Base-by-base conservation (phyloP, 2,113 vertebrate genomes). In the Tautogolabrus adspersus region DNA sequence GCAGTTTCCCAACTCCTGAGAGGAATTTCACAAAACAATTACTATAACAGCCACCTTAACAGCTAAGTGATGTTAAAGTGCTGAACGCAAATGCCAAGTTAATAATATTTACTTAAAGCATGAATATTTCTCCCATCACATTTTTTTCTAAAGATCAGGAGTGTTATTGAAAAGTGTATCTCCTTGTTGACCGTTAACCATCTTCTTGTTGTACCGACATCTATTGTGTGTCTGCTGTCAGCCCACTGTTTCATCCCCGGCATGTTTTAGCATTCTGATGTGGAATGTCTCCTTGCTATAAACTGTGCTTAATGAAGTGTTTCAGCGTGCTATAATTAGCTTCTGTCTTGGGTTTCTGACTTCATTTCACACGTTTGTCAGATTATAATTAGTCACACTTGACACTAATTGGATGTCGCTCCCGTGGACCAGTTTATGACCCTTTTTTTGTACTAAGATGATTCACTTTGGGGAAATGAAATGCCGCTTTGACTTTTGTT, bases 371-470 rank as follows among this genome's bases (percentile, higher is more conserved):
- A 92, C 87, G 83, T 93, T 93, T 91, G 90, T 92, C 91, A 87
- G 91, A 93, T 92, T 93, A 87, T 94, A 93, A 94, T 94, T 93
- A 92, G 89, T 90, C 87, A 90, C 82, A 89, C 91, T 92, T 87
- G 85, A 91, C 86, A 88, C 91, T 94, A 94, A 94, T 94, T 94
- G 93, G 91, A 91, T 93, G 89, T 85, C 61, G 81, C 87, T 92
- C 90, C 79, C 10, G 75, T 90, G 89, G 90, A 92, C 87, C 87
- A 87, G 81, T 83, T 88, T 90, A 88, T 93, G 89, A 91, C 30
- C 6, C 3, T 69, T 90, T 89, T 87, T 79, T 86, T 82, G 66
- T 90, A 87, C 88, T 86, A 88, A 81, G 75, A 86, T 72, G 66
- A 89, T 89, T 90, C 84, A 88, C 88, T 87, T 90, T 58, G 51